Evolutionary conservation across 2,797 vertebrate species (phyloP).

Genomic region (Circus cinereus): DNA sequence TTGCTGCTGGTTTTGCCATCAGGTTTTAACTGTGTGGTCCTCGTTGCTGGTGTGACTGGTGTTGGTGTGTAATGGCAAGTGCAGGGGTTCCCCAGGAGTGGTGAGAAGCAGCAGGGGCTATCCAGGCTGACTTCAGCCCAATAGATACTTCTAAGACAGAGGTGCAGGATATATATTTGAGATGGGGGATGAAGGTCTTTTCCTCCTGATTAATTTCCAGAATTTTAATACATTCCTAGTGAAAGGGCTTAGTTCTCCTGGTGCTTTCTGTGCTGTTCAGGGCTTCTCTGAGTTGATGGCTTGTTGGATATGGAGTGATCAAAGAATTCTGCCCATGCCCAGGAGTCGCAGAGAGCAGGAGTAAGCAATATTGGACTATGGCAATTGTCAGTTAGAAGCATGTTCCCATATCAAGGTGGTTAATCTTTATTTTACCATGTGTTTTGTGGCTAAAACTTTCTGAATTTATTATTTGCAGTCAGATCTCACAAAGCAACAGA

Average conservation of each 20-base stretch:
- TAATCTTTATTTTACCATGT: background rate
- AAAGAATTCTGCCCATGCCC: background rate
- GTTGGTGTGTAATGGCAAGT: background rate
- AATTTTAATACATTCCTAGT: background rate
- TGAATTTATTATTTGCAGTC: constrained; percentile 76
- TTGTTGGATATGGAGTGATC: background rate
- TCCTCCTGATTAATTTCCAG: background rate
- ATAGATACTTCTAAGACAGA: background rate
- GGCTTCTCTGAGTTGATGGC: background rate
- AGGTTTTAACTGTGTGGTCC: background rate
- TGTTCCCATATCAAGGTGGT: background rate
- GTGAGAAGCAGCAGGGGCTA: background rate
- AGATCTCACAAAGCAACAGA: constrained; percentile 91
- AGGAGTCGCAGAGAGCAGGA: background rate
- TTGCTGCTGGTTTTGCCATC: background rate
- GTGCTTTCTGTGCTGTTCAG: background rate
- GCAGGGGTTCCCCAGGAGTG: background rate
- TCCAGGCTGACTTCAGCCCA: background rate
- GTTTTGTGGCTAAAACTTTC: background rate
- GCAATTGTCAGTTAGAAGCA: background rate
- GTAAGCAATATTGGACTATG: background rate
- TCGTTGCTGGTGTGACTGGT: background rate
- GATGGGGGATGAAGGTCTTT: background rate
- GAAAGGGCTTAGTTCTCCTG: background rate
- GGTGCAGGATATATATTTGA: background rate